These are phyloP conservation scores for Sylvilagus floridanus DNA, from an alignment of 2,797 vertebrate species.

Conservation along the genomic window DNA sequence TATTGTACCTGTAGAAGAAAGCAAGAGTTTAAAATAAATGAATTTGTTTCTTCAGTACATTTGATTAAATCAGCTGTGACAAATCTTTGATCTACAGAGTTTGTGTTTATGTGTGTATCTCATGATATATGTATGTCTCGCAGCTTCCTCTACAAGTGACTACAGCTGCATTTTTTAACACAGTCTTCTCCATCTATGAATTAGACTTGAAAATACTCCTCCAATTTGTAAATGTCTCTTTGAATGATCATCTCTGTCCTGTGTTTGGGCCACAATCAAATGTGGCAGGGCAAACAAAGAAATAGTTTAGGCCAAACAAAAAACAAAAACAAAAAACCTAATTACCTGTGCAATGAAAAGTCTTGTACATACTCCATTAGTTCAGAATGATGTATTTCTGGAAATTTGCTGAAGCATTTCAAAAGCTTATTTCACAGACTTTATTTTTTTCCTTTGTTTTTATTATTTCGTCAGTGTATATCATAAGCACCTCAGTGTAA, in stretches of 20 bases:
- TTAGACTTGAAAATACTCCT: neutral
- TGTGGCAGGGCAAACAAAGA: constrained; percentile 30
- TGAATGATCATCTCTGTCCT: constrained; percentile 53
- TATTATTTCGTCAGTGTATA: no score
- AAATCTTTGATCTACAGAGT: neutral
- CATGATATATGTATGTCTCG: neutral
- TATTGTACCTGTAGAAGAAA: neutral
- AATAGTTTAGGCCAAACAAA: constrained; percentile 11
- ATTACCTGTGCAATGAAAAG: neutral
- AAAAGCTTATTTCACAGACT: neutral
- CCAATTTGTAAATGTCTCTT: constrained; percentile 50
- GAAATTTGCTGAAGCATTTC: neutral
- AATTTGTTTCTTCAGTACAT: neutral
- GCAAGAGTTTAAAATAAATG: neutral
- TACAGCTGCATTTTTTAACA: neutral
- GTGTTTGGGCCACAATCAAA: constrained; percentile 30
- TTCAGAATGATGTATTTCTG: constrained; percentile 39
- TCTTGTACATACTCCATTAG: neutral
- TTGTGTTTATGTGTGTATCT: neutral
- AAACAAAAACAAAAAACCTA: neutral
- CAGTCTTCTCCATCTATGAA: neutral
- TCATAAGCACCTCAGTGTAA: no score
- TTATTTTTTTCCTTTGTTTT: no score
- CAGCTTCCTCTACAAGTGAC: neutral
- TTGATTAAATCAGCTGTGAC: neutral